Evolutionary conservation across 1,140 invertebrate genomes (phyloP).

Genomic region (Heliconius congener): DNA sequence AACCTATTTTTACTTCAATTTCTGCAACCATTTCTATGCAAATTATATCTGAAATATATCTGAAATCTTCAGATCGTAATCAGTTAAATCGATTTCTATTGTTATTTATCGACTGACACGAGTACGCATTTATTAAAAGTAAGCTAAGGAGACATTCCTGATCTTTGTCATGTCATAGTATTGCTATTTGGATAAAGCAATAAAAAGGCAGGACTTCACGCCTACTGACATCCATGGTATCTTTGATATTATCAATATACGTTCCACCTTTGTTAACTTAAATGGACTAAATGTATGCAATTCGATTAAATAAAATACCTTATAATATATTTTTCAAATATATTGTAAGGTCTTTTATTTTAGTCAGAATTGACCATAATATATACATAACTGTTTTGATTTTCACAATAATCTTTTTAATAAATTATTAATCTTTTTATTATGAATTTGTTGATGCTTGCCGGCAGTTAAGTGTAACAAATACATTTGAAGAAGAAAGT

Average conservation of each 20-base stretch:
- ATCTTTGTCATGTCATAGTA: constrained; percentile 62
- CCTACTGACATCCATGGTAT: constrained; percentile 53
- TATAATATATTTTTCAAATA: not conserved
- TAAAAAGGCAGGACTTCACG: constrained; percentile 44
- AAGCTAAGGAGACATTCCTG: constrained; percentile 52
- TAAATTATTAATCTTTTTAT: too few species aligned
- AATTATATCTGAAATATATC: too few species aligned
- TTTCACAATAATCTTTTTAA: too few species aligned
- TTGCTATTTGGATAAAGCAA: constrained; percentile 56
- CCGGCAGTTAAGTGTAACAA: too few species aligned
- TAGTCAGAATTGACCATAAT: too few species aligned
- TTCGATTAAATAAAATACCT: not conserved
- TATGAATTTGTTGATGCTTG: too few species aligned
- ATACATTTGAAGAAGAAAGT: too few species aligned
- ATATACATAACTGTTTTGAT: too few species aligned
- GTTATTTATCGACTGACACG: constrained; percentile 30
- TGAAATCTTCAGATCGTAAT: too few species aligned
- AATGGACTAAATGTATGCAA: constrained; percentile 10
- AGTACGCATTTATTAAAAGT: constrained; percentile 37
- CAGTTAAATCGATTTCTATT: constrained; percentile 28
- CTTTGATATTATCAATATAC: constrained; percentile 53
- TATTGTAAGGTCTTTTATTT: too few species aligned
- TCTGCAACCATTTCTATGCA: not conserved
- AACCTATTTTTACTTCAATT: not conserved
- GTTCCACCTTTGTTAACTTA: constrained; percentile 55